These are phyloP conservation scores for Drosophila nr. fundita DNA, from an alignment of 2,888 invertebrate genomes.

Conservation along the genomic window DNA sequence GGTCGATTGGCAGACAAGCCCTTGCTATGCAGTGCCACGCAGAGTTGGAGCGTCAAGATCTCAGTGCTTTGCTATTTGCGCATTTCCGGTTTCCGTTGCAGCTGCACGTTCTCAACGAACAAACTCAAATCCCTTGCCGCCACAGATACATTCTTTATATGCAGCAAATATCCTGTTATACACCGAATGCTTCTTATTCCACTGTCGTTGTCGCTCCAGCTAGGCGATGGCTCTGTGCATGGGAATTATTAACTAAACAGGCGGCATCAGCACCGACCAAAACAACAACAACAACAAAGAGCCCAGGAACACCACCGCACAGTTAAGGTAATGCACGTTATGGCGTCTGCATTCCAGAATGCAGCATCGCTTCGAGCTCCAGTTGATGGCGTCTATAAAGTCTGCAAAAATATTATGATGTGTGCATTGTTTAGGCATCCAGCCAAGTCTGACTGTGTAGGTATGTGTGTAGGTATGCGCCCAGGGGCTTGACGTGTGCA, in stretches of 20 bases:
- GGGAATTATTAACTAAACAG: conserved; percentile 80
- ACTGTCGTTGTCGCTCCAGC: conserved; percentile 30
- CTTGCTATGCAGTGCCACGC: conserved; percentile 43
- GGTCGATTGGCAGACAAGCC: conserved; percentile 46
- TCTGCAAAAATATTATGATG: conserved; percentile 59
- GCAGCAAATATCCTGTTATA: conserved; percentile 75
- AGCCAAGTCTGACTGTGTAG: conserved; percentile 4
- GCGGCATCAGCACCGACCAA: conserved; percentile 18
- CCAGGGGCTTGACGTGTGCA: conserved; percentile 5
- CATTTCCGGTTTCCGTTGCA: conserved; percentile 82
- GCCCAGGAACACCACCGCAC: conserved; percentile 34
- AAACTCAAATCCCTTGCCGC: conserved; percentile 50
- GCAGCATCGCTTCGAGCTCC: conserved; percentile 30
- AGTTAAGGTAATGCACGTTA: conserved; percentile 60
- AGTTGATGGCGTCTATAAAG: conserved; percentile 55
- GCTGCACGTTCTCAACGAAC: conserved; percentile 55
- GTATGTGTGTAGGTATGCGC: conserved; percentile 4
- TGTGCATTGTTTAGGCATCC: conserved; percentile 50
- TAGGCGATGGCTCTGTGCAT: conserved; percentile 58
- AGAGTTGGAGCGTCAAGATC: conserved; percentile 61
- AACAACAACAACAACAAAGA: conserved; percentile 1
- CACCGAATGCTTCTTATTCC: conserved; percentile 61
- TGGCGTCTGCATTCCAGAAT: conserved; percentile 55
- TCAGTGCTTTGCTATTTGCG: conserved; percentile 80
- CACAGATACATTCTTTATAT: conserved; percentile 57